Evolutionary conservation across 2,113 vertebrate genomes (phyloP).

Genomic region (Pomatostomus ruficeps): DNA sequence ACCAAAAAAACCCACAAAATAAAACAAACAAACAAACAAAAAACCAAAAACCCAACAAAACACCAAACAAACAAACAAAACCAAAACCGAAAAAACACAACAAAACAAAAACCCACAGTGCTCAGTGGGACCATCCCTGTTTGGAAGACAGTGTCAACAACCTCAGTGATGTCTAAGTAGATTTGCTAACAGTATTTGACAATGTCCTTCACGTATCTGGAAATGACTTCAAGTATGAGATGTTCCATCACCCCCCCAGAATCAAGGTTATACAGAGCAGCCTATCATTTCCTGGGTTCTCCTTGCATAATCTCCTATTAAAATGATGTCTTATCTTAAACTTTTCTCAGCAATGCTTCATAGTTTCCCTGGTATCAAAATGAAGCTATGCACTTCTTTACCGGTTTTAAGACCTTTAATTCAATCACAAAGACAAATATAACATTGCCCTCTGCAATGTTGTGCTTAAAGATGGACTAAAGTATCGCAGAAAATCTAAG

Average conservation of each 20-base stretch:
- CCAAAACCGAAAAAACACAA: neutral
- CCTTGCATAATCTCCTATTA: neutral
- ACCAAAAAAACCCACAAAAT: neutral
- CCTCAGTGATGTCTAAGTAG: neutral
- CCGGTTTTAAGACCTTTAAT: neutral
- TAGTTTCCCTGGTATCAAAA: neutral
- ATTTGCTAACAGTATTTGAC: neutral
- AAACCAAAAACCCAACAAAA: neutral
- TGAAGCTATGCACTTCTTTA: neutral
- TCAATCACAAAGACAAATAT: neutral
- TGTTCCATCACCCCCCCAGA: neutral
- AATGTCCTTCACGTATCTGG: neutral
- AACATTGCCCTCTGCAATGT: neutral
- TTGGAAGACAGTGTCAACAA: fast-evolving
- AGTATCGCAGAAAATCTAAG: neutral
- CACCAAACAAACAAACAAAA: neutral
- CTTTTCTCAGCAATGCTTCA: neutral
- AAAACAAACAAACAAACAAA: neutral
- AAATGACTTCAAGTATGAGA: neutral
- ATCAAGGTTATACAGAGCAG: neutral
- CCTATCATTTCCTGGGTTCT: neutral
- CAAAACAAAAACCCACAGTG: neutral
- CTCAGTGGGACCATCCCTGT: neutral
- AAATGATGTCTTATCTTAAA: neutral
- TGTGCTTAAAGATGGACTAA: neutral